Evolutionary conservation across 2,113 vertebrate species (phyloP), one percentile per base, ranked within the genome.

Genomic region (Thinocorus orbignyianus): DNA sequence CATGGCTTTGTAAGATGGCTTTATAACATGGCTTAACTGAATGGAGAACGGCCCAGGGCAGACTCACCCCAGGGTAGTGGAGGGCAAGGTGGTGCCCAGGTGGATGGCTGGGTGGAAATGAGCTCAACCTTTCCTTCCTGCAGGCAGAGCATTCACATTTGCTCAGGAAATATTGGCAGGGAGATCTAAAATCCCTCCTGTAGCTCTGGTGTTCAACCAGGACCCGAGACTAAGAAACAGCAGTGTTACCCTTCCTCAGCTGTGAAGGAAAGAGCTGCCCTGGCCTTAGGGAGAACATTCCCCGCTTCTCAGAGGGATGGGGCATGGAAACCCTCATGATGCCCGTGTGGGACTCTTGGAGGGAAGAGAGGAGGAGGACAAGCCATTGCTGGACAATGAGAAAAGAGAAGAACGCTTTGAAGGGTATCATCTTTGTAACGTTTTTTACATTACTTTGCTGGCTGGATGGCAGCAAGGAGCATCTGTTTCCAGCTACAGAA

Each of bases 401-500:
- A 55, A 65, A 91, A 92, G 55, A 11, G 19, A 88, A 82, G 85
- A 97, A 96, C n/a, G 62, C 97, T 98, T 96, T 93, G 93, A 98
- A 97, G 88, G 73, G 44, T 91, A 93, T 86, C 37, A 91, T 86
- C 41, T 93, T 93, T 72, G 44, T 94, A 90, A 95, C 91, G 91
- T 94, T 97, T 96, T 98, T 91, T 76, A 83, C 94, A 94, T 96
- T 86, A 95, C 48, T 95, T 93, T 93, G 28, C 95, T 95, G 96
- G 93, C 94, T 86, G 76, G 78, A 80, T 51, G 17, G 88, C 95
- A 97, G 96, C 79, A 74, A 35, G 41, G 70, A 98, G 97, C 98
- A 98, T 98, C 98, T 98, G 98, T 98, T 99, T 98, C 97, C 97
- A 97, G 98, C 98, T 97, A 98, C 86, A 90, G 94, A 97, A 94